Evolutionary conservation across 2,888 invertebrate species (phyloP), one percentile per base, ranked within the genome.

Genomic region (Drosophila dives): DNA sequence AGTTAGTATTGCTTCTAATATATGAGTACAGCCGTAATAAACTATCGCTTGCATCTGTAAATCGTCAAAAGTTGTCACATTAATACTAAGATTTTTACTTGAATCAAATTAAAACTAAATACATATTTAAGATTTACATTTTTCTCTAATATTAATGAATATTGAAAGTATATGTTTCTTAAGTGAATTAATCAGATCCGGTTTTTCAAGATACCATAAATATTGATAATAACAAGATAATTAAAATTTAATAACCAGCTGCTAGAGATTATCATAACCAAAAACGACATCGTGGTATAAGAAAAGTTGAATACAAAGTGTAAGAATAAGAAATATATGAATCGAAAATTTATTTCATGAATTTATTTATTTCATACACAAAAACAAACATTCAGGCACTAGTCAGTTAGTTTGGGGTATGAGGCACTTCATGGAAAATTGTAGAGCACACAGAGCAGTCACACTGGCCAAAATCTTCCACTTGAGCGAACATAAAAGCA

Each of bases 401-500:
- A 36, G 51, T 36, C 53, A 29, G 38, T 17, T 42, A 34, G 54
- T 68, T 33, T 58, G 49, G 32, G 42, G 50, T 64, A 53, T 55
- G 40, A 55, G 67, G 71, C 71, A 50, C 67, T 86, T 86, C 87
- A 70, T 69, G 70, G 85, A 86, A 86, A 80, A 72, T 62, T 58
- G 15, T 63, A 50, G 32, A 63, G 65, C 69, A 64, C 71, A 64
- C 33, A 55, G 58, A 64, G 77, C 67, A 75, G 81, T 59, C 89
- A 64, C 48, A 38, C 53, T 65, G 87, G 89, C 89, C 84, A 76
- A 80, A 77, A 67, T 65, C 62, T 86, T 89, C 87, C 77, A 89
- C 84, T 86, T 72, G 87, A 83, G n/a, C 69, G 61, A 50, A 45
- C 75, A 33, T 67, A 59, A 72, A 68, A 78, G 72, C 87, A 86